Evolutionary conservation across 2,888 invertebrate genomes (phyloP), one percentile per base, ranked within the genome.

Genomic region (Chelonus formosanus): DNA sequence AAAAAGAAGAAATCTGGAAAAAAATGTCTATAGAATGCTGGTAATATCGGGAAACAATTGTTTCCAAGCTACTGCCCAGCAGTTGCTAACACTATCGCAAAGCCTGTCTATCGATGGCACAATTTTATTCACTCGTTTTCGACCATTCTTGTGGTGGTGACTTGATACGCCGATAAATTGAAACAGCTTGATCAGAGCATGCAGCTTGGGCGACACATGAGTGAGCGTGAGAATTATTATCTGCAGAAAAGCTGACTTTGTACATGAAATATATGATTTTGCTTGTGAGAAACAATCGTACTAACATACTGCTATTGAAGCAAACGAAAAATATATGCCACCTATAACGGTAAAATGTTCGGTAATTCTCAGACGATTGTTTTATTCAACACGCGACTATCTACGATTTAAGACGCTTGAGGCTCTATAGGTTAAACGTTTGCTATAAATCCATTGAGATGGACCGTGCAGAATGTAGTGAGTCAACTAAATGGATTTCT

Each of bases 11-110:
- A 50, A 20, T 36, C 8, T 20, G 47, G 50, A 57, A 54, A 44
- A 40, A 58, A 64, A 64, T 44, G 58, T 58, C 36, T 35, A 34
- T 4, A n/a, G 53, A 58, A 58, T 52, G 53, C 40, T 63, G 64
- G 65, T 55, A 45, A 48, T 62, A 69, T 69, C 61, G 65, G 32
- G 50, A 63, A 71, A 69, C 50, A 67, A 69, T 70, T 58, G 60
- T 65, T 65, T 65, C 59, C 68, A 43, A 54, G 47, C 53, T 31
- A 65, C 35, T 65, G 34, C 34, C 47, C 65, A 54, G 43, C 31
- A 47, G 64, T 5, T 68, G 45, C 64, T 50, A 63, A 57, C 8
- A n/a, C 48, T 36, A 5, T 20, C 54, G 4, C 52, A 50, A 53
- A 54, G 48, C 6, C 48, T 43, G 44, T 50, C 55, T 44, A 59